phyloP scores from a whole-genome alignment of 2,113 vertebrate genomes.

The Neopipo cinnamomea region DNA sequence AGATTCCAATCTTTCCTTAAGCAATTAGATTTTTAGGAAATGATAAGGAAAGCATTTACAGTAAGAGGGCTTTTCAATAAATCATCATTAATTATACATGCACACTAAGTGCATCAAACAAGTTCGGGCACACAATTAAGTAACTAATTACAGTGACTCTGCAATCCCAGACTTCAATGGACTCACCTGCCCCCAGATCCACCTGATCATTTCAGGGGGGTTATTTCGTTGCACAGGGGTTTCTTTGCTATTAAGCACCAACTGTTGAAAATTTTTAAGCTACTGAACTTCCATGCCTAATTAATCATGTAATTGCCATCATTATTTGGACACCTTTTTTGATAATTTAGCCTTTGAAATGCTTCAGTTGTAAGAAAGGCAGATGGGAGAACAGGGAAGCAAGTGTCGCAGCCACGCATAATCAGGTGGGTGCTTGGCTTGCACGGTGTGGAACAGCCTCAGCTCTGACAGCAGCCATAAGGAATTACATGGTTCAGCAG shows the following conservation, averaged over 20 bases:
- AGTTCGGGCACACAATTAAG: slow-evolving; percentile 56
- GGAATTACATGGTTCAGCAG: background rate
- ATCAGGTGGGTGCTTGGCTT: background rate
- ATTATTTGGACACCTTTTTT: slow-evolving; percentile 51
- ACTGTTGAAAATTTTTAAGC: slow-evolving; percentile 54
- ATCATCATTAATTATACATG: slow-evolving; percentile 63
- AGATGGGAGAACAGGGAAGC: background rate
- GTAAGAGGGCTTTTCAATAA: slow-evolving; percentile 43
- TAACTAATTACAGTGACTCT: slow-evolving; percentile 58
- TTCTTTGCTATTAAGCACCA: slow-evolving; percentile 21
- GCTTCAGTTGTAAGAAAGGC: background rate
- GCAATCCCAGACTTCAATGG: slow-evolving; percentile 22
- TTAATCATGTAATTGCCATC: slow-evolving; percentile 66
- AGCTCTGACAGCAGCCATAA: background rate
- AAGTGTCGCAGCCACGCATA: background rate
- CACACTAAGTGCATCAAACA: background rate
- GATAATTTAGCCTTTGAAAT: slow-evolving; percentile 37
- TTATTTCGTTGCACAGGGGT: background rate
- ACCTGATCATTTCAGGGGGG: background rate
- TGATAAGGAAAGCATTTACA: slow-evolving; percentile 23
- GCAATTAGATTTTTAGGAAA: slow-evolving; percentile 35
- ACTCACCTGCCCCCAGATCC: background rate
- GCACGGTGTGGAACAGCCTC: fast-evolving
- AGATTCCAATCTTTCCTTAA: slow-evolving; percentile 12
- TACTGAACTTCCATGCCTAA: slow-evolving; percentile 55